Conservation (phyloP, 2,113 vertebrate genomes). For the Megalops atlanticus region DNA sequence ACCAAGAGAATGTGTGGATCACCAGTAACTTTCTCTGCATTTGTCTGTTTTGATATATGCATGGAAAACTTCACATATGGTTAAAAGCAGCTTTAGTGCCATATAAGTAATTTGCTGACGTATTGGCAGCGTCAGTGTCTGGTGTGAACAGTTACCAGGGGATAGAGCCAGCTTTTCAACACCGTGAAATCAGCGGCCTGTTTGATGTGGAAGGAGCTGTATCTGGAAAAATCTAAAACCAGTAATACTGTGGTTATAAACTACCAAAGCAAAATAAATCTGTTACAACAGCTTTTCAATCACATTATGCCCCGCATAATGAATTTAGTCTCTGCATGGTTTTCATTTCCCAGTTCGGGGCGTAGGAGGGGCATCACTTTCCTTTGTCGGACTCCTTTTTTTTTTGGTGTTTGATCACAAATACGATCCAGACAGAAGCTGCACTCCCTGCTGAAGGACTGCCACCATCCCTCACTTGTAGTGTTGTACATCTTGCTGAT, state of each 20-base stretch:
- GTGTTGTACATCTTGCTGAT: slow-evolving; percentile 8
- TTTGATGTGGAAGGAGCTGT: not conserved
- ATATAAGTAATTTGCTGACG: not conserved
- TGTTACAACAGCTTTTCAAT: not conserved
- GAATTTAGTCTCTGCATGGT: not conserved
- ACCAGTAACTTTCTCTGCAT: not conserved
- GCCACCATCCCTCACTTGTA: not conserved
- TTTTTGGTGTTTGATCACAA: not conserved
- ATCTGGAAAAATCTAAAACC: not conserved
- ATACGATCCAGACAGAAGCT: not conserved
- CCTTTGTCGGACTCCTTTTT: not conserved
- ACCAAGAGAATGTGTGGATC: not conserved
- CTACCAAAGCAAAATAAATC: slow-evolving; percentile 6
- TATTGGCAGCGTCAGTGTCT: not conserved
- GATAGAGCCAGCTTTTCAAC: not conserved
- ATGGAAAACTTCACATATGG: not conserved
- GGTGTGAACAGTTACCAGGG: not conserved
- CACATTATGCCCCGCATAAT: not conserved
- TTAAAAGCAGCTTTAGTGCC: not conserved
- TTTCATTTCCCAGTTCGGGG: not conserved
- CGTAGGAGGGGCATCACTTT: not conserved
- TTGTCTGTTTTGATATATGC: not conserved
- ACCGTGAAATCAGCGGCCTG: not conserved
- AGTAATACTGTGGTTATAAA: slow-evolving; percentile 4
- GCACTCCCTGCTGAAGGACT: not conserved